Base-by-base conservation (phyloP, 2,888 invertebrate genomes). In the Pseudococcus viburni region DNA sequence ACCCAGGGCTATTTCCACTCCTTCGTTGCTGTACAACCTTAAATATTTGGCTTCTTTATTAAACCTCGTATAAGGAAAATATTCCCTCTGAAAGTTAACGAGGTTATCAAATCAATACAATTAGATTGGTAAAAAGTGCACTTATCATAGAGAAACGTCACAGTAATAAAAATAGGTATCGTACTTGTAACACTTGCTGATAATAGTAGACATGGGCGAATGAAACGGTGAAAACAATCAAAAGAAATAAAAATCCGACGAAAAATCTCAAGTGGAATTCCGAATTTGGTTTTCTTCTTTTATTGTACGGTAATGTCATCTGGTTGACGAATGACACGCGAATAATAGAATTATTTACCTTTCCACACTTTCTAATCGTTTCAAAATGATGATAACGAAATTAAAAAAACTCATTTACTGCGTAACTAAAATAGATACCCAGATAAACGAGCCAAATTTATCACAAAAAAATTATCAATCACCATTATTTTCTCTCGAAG, bases 191-290 rank as follows among this genome's bases (percentile, higher is more conserved):
- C 0, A 97, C 94, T 91, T 97, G 95, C 90, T 95, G 96, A 89
- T 96, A 95, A 91, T 97, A 97, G 89, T 96, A 94, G 0, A 96
- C 94, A 91, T 97, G 96, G 0, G 97, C 96, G 91, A 96, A 95
- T 0, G 95, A 95, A 26, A 97, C 95, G 91, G 97, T 94, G 91
- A 96, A 95, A 0, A 95, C 94, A 46, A 97, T 94, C 33, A 95
- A 94, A 1, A 97, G 93, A 91, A 97, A 97, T 91, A 97, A 93
- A 85, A 96, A 94, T 0, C 94, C 94, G 0, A 97, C 96, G 91
- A 97, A 96, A 6, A 95, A 95, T 90, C 95, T 94, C 0, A 97
- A 93, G 92, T 96, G 96, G 92, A 95, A 96, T 91, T 96, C 96
- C 55, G 94, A 94, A 0, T 95, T 93, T 90, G 93, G 93, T 90